These are phyloP conservation scores for Sebastes schlegelii DNA, from an alignment of 2,113 vertebrate genomes.

Conservation along the genomic window DNA sequence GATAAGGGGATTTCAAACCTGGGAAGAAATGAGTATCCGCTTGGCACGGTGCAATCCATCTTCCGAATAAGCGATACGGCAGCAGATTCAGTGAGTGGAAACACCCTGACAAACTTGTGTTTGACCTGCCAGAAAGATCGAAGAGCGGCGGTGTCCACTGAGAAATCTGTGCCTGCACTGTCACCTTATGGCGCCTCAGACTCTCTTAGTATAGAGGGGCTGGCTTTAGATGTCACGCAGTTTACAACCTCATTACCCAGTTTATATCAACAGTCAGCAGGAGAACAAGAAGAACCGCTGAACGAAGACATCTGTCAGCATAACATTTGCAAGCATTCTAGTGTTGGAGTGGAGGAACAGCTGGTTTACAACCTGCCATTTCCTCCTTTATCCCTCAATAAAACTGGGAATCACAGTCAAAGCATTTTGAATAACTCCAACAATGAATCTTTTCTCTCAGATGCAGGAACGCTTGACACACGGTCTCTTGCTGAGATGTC, in stretches of 20 bases:
- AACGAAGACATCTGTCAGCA: conserved; percentile 17
- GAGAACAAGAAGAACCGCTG: conserved; percentile 22
- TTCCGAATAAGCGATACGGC: conserved; percentile 34
- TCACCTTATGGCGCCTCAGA: conserved; percentile 30
- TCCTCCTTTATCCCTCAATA: background rate
- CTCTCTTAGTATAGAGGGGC: background rate
- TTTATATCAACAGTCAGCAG: conserved; percentile 19
- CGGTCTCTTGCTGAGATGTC: conserved; percentile 21
- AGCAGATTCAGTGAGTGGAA: conserved; percentile 42
- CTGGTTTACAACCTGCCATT: conserved; percentile 23
- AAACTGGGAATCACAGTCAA: conserved; percentile 24
- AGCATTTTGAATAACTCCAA: conserved; percentile 29
- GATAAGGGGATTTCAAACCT: conserved; percentile 51
- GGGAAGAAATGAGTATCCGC: conserved; percentile 26
- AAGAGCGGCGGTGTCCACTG: conserved; percentile 35
- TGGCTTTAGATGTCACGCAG: conserved; percentile 32
- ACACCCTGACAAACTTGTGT: conserved; percentile 53
- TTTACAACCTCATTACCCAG: conserved; percentile 30
- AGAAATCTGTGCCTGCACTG: conserved; percentile 39
- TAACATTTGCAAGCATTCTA: background rate
- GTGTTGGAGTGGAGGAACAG: background rate
- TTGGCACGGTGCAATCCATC: conserved; percentile 46
- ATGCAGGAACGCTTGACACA: conserved; percentile 7
- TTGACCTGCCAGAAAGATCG: conserved; percentile 60
- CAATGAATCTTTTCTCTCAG: conserved; percentile 16